Conservation (phyloP, 1,140 invertebrate genomes). For the Onthophagus taurus region DNA sequence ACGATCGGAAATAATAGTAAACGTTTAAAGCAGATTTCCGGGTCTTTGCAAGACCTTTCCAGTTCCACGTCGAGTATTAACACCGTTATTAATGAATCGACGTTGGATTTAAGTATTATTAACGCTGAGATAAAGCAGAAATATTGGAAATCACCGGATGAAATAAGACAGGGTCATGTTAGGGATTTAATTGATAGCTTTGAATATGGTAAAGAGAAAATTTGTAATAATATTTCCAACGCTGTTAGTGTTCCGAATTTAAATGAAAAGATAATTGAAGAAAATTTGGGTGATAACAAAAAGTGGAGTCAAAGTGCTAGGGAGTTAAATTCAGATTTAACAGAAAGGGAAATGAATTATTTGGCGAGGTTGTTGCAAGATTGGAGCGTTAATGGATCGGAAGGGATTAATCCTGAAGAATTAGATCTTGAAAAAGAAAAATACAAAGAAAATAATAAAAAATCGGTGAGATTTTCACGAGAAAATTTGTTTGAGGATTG, state of each 20-base stretch:
- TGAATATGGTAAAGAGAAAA: slow-evolving; percentile 23
- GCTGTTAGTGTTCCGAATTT: slow-evolving; percentile 28
- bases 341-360: slow-evolving; percentile 40
- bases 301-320: slow-evolving; percentile 9
- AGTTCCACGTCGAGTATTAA: slow-evolving; percentile 37
- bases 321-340: slow-evolving; percentile 27
- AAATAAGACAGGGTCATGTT: slow-evolving; percentile 42
- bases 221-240: slow-evolving; percentile 14
- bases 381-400: slow-evolving; percentile 40
- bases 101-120: slow-evolving; percentile 33
- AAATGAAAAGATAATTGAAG: slow-evolving; percentile 13
- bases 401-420: slow-evolving; percentile 24
- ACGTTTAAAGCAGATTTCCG: slow-evolving; percentile 23
- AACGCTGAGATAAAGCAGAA: slow-evolving; percentile 32
- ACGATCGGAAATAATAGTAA: slow-evolving; percentile 18
- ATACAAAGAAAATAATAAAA: not conserved
- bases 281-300: slow-evolving; percentile 7
- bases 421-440: not conserved
- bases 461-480: not conserved
- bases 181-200: slow-evolving; percentile 51
- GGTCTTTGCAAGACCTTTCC: slow-evolving; percentile 33
- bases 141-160: slow-evolving; percentile 47
- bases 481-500: not conserved
- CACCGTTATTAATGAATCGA: slow-evolving; percentile 32
- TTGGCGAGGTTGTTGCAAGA: slow-evolving; percentile 46